Percentiles rank a stretch among this genome's conserved stretches.
Evolutionary conservation across 2,888 invertebrate genomes (phyloP).

Genomic region (Agrochola macilenta): DNA sequence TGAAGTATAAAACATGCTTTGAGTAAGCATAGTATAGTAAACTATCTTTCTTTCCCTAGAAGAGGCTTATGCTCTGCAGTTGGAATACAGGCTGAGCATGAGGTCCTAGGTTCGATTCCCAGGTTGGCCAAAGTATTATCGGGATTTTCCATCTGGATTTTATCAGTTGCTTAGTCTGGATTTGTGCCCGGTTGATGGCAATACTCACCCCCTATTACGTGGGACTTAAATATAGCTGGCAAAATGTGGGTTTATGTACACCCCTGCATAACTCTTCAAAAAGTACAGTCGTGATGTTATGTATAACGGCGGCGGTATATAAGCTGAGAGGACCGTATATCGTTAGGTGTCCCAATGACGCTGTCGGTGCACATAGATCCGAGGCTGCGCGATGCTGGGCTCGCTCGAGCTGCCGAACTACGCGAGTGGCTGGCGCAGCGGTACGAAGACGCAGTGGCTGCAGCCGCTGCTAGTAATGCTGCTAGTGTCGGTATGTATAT

Average conservation of each 20-base stretch:
- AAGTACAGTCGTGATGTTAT: background rate
- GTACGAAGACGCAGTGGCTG: conserved; percentile 96
- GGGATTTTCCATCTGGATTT: background rate
- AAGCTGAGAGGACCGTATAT: conserved; percentile 39
- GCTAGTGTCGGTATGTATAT: conserved; percentile 75
- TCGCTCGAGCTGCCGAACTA: conserved; percentile 93
- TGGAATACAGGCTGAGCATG: no score
- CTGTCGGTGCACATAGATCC: conserved; percentile 92
- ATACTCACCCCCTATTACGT: background rate
- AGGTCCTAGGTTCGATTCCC: background rate
- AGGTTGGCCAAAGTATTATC: no score
- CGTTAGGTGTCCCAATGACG: conserved; percentile 82
- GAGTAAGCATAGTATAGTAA: background rate
- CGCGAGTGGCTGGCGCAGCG: conserved; percentile 95
- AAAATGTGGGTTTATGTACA: background rate
- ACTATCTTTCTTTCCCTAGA: background rate
- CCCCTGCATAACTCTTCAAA: background rate
- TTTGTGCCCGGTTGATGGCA: background rate
- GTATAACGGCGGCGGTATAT: conserved; percentile 21
- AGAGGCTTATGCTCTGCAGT: background rate
- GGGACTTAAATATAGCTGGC: background rate
- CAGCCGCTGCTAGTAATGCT: conserved; percentile 89
- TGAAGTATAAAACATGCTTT: background rate
- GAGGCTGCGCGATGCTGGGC: conserved; percentile 93
- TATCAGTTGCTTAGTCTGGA: background rate